Conservation (phyloP, 2,113 vertebrate genomes). For the Aramus guarauna region DNA sequence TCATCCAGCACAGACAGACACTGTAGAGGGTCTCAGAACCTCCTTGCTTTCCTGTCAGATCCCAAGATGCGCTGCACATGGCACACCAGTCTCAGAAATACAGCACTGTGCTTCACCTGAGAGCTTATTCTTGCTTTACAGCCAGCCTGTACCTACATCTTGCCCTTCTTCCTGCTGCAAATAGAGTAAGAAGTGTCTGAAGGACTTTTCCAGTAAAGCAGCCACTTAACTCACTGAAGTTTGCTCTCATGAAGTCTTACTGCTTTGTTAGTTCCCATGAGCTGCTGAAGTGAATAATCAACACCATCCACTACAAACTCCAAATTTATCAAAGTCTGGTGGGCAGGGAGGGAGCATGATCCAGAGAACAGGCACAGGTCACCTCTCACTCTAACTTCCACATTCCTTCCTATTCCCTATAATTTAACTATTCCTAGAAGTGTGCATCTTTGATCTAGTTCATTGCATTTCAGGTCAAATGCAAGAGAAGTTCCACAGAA, state of each 20-base stretch:
- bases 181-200: background rate
- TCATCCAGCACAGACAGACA: background rate
- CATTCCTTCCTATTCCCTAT: background rate
- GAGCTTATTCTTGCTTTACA: background rate
- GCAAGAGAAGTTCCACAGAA: background rate
- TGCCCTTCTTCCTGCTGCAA: background rate
- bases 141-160: background rate
- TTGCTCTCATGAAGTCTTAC: background rate
- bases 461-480: background rate
- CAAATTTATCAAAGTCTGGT: background rate
- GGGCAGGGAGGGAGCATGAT: background rate
- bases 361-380: background rate
- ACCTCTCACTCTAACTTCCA: background rate
- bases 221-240: background rate
- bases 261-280: background rate
- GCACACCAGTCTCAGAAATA: background rate
- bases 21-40: background rate
- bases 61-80: accelerated
- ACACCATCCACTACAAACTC: background rate
- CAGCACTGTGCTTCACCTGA: accelerated
- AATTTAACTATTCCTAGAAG: background rate
- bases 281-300: background rate
- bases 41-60: background rate
- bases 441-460: background rate
- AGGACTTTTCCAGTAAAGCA: background rate